Conservation (phyloP, 2,888 invertebrate species). For the Melanophora roralis region DNA sequence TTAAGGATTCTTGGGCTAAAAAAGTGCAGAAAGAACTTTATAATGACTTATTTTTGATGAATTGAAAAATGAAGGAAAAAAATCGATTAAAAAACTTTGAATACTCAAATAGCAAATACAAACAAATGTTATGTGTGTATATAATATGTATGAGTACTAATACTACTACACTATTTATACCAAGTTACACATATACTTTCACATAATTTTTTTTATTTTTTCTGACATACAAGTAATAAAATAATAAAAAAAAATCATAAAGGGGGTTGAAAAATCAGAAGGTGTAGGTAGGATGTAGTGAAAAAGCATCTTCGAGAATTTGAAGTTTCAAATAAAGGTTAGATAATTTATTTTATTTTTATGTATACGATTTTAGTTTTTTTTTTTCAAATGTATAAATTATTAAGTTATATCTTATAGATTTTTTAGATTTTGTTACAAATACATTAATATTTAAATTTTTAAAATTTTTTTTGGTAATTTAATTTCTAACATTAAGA, state of each 20-base stretch:
- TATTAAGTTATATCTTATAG: too few relatives aligned
- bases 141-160: conserved; percentile 6
- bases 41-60: conserved; percentile 76
- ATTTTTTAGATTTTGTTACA: too few relatives aligned
- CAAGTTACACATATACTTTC: conserved; percentile 27
- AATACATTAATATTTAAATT: too few relatives aligned
- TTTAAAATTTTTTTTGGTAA: too few relatives aligned
- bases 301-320: conserved; percentile 16
- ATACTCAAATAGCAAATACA: conserved; percentile 60
- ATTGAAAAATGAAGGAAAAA: conserved; percentile 72
- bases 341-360: conserved; percentile 5
- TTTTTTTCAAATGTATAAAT: not conserved
- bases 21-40: conserved; percentile 67
- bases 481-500: too few relatives aligned
- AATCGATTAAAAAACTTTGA: conserved; percentile 63
- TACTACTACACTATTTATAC: conserved; percentile 17
- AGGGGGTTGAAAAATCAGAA: conserved; percentile 50
- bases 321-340: conserved; percentile 30
- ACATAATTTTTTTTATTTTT: conserved; percentile 24
- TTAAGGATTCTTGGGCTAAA: conserved; percentile 44
- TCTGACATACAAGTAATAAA: conserved; percentile 16
- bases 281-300: not conserved
- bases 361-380: not conserved
- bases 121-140: conserved; percentile 36
- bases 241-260: conserved; percentile 37